phyloP scores from a whole-genome alignment of 2,113 vertebrate genomes.

The Chloropsis hardwickii region DNA sequence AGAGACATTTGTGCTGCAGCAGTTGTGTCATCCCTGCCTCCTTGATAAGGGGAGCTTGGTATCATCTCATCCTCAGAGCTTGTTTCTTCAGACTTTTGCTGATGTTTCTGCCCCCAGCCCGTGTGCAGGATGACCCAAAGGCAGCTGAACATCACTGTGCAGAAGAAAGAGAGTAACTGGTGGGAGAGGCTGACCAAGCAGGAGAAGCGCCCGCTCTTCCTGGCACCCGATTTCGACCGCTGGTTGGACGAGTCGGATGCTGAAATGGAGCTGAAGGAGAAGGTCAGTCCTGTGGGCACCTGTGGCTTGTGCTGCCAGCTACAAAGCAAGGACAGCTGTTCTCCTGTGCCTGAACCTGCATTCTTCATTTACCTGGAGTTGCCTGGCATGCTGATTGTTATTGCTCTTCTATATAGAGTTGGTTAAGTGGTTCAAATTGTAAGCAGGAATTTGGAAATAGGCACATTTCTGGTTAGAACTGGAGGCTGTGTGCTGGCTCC shows the following conservation, averaged over 20 bases:
- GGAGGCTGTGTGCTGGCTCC: not conserved
- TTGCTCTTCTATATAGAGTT: not conserved
- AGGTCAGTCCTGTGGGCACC: conserved; percentile 67
- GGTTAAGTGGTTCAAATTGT: not conserved
- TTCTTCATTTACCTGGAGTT: not conserved
- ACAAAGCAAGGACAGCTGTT: not conserved
- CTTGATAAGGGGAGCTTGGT: not conserved
- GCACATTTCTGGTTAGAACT: not conserved
- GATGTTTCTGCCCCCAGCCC: conserved; percentile 65
- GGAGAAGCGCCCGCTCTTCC: conserved; percentile 87
- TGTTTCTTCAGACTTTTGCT: not conserved
- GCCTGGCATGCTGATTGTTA: not conserved
- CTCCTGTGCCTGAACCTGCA: not conserved
- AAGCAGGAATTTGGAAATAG: not conserved
- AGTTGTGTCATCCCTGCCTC: not conserved
- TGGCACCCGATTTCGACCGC: conserved; percentile 92
- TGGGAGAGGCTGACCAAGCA: conserved; percentile 88
- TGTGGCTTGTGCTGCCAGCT: not conserved
- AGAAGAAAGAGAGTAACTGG: conserved; percentile 85
- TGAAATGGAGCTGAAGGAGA: conserved; percentile 90
- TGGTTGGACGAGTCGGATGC: conserved; percentile 97
- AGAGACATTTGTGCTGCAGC: not conserved
- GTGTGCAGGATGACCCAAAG: conserved; percentile 85
- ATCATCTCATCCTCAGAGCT: not conserved
- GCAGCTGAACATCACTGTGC: conserved; percentile 88